These are phyloP conservation scores for Melanerpes aurifrons DNA, from an alignment of 2,113 vertebrate genomes.

Conservation along the genomic window DNA sequence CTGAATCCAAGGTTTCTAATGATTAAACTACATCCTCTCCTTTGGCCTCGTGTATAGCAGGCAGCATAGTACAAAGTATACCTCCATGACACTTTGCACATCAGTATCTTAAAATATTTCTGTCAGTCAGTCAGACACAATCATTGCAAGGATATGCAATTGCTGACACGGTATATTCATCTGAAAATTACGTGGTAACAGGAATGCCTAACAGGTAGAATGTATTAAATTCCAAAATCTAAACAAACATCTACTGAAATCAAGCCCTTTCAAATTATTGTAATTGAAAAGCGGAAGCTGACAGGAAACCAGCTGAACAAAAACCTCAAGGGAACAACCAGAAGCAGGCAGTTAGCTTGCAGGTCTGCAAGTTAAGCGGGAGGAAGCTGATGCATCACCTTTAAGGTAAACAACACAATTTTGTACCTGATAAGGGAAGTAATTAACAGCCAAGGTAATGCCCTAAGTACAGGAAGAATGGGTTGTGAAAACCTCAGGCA, in stretches of 20 bases:
- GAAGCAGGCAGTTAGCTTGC: conserved; percentile 51
- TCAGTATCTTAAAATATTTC: background rate
- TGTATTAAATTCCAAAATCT: conserved; percentile 38
- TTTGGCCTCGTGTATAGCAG: background rate
- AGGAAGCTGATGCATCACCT: conserved; percentile 38
- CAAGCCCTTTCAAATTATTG: background rate
- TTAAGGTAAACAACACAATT: conserved; percentile 64
- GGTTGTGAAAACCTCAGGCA: conserved; percentile 57
- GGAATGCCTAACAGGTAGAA: conserved; percentile 3
- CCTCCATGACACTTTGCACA: background rate
- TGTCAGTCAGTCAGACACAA: background rate
- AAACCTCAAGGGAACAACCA: conserved; percentile 21
- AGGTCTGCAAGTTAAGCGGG: conserved; percentile 46
- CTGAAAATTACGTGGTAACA: conserved; percentile 13
- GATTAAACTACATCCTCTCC: conserved; percentile 51
- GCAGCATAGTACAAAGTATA: conserved; percentile 20
- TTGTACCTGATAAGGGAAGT: conserved; percentile 56
- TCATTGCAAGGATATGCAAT: background rate
- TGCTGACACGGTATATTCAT: background rate
- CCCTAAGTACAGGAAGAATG: conserved; percentile 53
- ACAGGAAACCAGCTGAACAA: conserved; percentile 49
- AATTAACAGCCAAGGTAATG: conserved; percentile 48
- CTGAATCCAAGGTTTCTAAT: conserved; percentile 47
- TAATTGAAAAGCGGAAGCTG: conserved; percentile 40
- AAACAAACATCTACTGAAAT: conserved; percentile 35